Evolutionary conservation across 2,797 vertebrate species (phyloP).

Genomic region (Melanotaenia parkinsoni): DNA sequence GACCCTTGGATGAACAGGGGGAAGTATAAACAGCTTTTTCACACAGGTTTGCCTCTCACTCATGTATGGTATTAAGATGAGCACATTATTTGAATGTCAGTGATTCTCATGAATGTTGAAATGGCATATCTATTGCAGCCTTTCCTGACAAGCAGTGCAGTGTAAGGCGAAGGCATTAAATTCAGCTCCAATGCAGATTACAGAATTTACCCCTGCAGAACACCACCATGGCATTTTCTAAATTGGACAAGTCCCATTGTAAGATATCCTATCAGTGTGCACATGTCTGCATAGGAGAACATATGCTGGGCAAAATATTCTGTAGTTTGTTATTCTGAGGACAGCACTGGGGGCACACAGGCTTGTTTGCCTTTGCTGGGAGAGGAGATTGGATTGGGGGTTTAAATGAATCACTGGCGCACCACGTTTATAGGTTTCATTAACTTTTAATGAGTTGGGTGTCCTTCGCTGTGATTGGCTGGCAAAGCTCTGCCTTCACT

Average conservation of each 20-base stretch:
- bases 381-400: conserved; percentile 88
- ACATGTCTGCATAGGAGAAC: conserved; percentile 81
- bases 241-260: conserved; percentile 84
- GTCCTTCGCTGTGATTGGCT: conserved; percentile 84
- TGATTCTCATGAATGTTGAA: conserved; percentile 86
- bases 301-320: conserved; percentile 88
- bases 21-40: conserved; percentile 58
- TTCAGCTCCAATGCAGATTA: conserved; percentile 77
- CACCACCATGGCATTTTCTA: conserved; percentile 78
- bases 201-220: conserved; percentile 80
- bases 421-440: conserved; percentile 88
- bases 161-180: conserved; percentile 80
- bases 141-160: conserved; percentile 72
- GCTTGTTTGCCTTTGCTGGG: conserved; percentile 86
- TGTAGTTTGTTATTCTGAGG: conserved; percentile 85
- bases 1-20: conserved; percentile 40
- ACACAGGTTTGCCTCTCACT: conserved; percentile 63
- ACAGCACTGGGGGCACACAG: conserved; percentile 81
- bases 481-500: conserved; percentile 72
- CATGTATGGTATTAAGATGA: conserved; percentile 74
- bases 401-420: conserved; percentile 87
- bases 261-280: conserved; percentile 78
- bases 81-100: conserved; percentile 84
- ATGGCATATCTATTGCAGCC: conserved; percentile 69
- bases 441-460: conserved; percentile 89